Base-by-base conservation (phyloP, 2,797 vertebrate genomes). In the Percopsis omiscomaycus region DNA sequence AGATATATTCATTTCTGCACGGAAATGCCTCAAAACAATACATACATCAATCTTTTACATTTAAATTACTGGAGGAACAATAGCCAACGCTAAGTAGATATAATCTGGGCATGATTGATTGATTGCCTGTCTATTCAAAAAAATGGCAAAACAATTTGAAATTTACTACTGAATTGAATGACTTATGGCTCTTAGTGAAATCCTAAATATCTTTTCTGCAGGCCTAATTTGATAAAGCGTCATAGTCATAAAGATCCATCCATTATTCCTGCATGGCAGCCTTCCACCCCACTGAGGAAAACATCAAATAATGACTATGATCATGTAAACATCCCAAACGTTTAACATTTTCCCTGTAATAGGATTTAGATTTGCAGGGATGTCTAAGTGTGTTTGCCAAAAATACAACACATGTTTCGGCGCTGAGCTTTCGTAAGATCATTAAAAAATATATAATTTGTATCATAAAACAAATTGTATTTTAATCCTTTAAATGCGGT, bases 21-120 rank as follows among this genome's bases (percentile, higher is more conserved):
- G 55, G n/a, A 28, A 13, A 45, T 51, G 12, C 29, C 51, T 51
- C 11, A 13, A 67, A 59, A 67, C 69, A 64, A 37, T 68, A 51
- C 55, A 67, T 45, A 69, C 65, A 76, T 80, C 63, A 47, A 67
- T 84, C 72, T 75, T 61, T n/a, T n/a, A n/a, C n/a, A n/a, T n/a
- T n/a, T n/a, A n/a, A n/a, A 53, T 71, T 80, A 67, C 69, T 0
- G 32, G 63, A 62, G 66, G 42, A 79, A 59, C 66, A 66, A 64
- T 67, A 66, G 56, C 58, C 29, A 12, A 54, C 48, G 55, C 45
- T 51, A 44, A 59, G 3, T 64, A 49, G 68, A 64, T 16, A 66
- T 46, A 45, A 64, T 61, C 64, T 71, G 60, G 66, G 44, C 46
- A 58, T 53, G 66, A n/a, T n/a, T n/a, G n/a, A n/a, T 48, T 4